These are phyloP conservation scores for Sphyrna mokarran DNA, from an alignment of 2,113 vertebrate genomes.

Conservation along the genomic window DNA sequence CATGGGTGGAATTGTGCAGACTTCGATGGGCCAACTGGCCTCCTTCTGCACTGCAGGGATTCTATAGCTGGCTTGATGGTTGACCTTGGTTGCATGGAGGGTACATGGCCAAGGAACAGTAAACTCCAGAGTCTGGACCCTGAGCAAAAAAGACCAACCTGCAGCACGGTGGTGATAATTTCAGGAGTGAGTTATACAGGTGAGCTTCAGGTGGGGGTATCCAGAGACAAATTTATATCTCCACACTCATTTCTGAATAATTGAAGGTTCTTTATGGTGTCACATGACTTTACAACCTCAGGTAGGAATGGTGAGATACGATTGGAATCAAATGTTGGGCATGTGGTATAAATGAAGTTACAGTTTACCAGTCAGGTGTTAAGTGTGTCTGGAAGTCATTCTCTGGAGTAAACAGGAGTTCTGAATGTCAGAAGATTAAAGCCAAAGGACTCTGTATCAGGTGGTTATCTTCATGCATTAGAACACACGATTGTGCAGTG, in stretches of 20 bases:
- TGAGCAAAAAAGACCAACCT: not conserved
- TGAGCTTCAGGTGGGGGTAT: not conserved
- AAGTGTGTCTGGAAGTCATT: not conserved
- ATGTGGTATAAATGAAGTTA: not conserved
- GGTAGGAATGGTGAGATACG: not conserved
- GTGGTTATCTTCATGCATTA: not conserved
- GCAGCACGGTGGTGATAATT: not conserved
- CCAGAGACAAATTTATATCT: not conserved
- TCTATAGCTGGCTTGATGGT: no score
- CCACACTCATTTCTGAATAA: not conserved
- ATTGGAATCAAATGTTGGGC: not conserved
- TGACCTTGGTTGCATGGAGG: not conserved
- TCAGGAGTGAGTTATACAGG: not conserved
- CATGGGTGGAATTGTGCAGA: no score
- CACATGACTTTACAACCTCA: not conserved
- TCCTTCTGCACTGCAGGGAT: no score
- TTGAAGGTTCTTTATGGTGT: not conserved
- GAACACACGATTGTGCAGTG: not conserved
- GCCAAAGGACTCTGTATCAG: not conserved
- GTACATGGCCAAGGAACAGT: not conserved
- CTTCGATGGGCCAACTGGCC: no score
- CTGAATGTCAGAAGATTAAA: not conserved
- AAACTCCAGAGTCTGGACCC: not conserved
- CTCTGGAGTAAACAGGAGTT: not conserved
- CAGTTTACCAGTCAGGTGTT: not conserved